Base-by-base conservation (phyloP, 2,888 invertebrate genomes). In the Orthosia incerta region DNA sequence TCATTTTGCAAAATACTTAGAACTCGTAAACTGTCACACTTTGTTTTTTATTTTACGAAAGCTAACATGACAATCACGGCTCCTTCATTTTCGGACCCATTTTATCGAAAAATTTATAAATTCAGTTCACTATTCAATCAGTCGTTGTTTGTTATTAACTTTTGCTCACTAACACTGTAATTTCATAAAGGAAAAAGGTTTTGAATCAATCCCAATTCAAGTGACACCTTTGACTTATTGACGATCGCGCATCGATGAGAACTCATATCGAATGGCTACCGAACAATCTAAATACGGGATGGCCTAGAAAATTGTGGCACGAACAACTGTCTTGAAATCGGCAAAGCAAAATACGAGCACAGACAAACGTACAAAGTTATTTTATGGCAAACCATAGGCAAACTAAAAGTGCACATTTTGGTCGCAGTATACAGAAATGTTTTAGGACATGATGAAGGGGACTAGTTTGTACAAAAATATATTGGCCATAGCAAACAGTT, bases 1-100 rank as follows among this genome's bases (percentile, higher is more conserved):
- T 96, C 96, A 95, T 96, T 87, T 94, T 86, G 86, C 83, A 65
- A 83, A 86, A 70, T 89, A 90, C 89, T 75, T 88, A 76, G 75
- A 90, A 92, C 90, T 91, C 73, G 79, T 85, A 85, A 85, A 88
- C 83, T 89, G 85, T 87, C 83, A 85, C 91, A 93, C 91, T 74
- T 64, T 91, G 88, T 82, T 87, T 87, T n/a, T 85, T 70, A 62
- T 68, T 84, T 84, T 79, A 86, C 71, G 80, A 86, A 77, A 84
- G 82, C 76, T 83, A 72, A 80, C 84, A 84, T 82, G 69, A 79
- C 82, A 80, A 87, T 93, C 88, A 93, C 90, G 93, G 93, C 88
- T 92, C 93, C 88, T 89, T 91, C 94, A 94, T 94, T 92, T 90
- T 93, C 84, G 84, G 76, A 80, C 79, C 80, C 68, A 69, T 83